Base-by-base conservation (phyloP, 2,113 vertebrate genomes). In the Catharus fuscescens region DNA sequence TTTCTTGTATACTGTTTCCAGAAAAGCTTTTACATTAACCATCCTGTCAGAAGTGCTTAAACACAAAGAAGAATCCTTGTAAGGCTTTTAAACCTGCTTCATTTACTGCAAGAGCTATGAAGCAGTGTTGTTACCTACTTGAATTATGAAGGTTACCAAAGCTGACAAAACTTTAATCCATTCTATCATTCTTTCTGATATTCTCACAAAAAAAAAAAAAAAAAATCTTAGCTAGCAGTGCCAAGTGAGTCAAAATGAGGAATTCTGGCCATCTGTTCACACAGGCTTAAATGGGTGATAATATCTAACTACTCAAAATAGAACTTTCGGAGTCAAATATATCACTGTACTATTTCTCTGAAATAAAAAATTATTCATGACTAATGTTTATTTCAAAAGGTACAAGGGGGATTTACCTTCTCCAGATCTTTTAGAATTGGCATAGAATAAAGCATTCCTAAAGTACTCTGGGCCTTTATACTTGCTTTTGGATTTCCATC, bases 401-500 rank as follows among this genome's bases (percentile, higher is more conserved):
- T 50, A 23, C 15, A 67, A 67, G 36, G 13, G 13, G 9, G 8
- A 36, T 54, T 87, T 97, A 98, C 98, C 98, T 98, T 98, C 65
- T 97, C 97, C 66, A 98, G 94, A 54, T 98, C 96, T 90, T 95
- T 94, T 26, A 90, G 96, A 56, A 94, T 67, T 26, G 98, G 97
- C 67, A 96, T 93, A 78, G 97, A 98, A 77, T 98, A 98, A 85
- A 98, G 97, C 95, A 98, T 90, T 81, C 98, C 98, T 36, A 98
- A 97, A 42, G 97, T 96, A 57, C 90, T 97, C 90, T 98, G 98
- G 47, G 98, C 98, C 89, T 98, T 98, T 53, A 98, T 70, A 4
- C 98, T 98, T 48, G 98, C 98, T 72, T 98, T 97, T 60, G 98
- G 98, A 71, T 98, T 98, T 66, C 98, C 98, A 47, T 97, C 64